Conservation (phyloP, 2,888 invertebrate genomes). For the Catonia carolina region DNA sequence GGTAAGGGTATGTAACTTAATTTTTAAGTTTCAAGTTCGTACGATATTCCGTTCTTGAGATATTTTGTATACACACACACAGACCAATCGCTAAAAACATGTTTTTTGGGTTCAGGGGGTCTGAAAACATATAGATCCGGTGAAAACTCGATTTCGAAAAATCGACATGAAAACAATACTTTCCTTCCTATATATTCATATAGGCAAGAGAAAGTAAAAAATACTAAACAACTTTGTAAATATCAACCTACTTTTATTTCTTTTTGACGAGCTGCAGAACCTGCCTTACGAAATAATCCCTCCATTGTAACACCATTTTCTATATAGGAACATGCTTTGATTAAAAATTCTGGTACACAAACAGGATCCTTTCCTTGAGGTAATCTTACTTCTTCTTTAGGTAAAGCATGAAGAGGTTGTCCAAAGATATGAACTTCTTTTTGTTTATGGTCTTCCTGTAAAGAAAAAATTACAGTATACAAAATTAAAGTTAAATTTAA, state of each 20-base stretch:
- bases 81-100: too few species aligned
- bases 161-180: too few species aligned
- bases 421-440: constrained; percentile 44
- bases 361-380: constrained; percentile 59
- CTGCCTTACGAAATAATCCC: constrained; percentile 84
- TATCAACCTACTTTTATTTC: constrained; percentile 74
- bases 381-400: constrained; percentile 52
- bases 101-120: too few species aligned
- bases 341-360: constrained; percentile 64
- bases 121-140: too few species aligned
- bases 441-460: constrained; percentile 21
- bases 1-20: too few species aligned
- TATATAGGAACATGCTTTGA: constrained; percentile 63
- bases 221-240: too few species aligned
- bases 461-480: neutral
- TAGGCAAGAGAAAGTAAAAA: too few species aligned
- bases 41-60: too few species aligned
- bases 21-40: too few species aligned
- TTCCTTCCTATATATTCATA: too few species aligned
- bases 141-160: too few species aligned
- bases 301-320: constrained; percentile 64
- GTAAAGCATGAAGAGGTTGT: constrained; percentile 47
- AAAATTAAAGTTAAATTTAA: neutral
- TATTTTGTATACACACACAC: too few species aligned
- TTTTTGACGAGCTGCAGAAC: constrained; percentile 72